Conservation (phyloP, 2,888 invertebrate species). For the Drosophila meridionalis region DNA sequence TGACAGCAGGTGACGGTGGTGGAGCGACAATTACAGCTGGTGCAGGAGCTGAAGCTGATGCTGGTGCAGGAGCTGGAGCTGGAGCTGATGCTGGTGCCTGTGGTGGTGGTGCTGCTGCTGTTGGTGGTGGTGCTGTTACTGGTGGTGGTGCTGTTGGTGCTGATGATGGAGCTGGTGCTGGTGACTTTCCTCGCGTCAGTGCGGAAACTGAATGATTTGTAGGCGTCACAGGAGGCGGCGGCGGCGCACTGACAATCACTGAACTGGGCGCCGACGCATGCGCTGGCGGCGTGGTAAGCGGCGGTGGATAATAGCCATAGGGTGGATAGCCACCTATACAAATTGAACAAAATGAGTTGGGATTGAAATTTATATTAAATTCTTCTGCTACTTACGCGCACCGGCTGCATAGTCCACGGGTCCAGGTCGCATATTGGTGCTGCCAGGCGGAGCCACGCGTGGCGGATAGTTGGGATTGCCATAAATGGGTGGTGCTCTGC, state of each 20-base stretch:
- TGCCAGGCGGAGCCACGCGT: conserved; percentile 74
- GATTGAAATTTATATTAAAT: neutral
- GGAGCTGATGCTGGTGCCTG: conserved; percentile 2
- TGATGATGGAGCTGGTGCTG: conserved; percentile 35
- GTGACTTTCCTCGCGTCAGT: conserved; percentile 67
- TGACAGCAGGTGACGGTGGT: conserved; percentile 22
- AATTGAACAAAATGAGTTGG: neutral
- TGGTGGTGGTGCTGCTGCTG: conserved; percentile 12
- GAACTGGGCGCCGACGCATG: conserved; percentile 70
- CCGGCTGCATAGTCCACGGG: conserved; percentile 77
- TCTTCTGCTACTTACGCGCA: conserved; percentile 72
- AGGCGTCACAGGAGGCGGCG: conserved; percentile 72
- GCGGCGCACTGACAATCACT: conserved; percentile 76
- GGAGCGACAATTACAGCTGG: conserved; percentile 14
- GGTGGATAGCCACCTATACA: conserved; percentile 73
- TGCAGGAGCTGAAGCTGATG: neutral
- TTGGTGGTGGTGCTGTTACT: conserved; percentile 19
- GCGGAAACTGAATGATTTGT: conserved; percentile 80
- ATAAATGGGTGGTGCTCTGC: conserved; percentile 81
- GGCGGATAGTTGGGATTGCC: conserved; percentile 83
- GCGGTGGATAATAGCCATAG: conserved; percentile 83
- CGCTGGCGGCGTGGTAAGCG: conserved; percentile 74
- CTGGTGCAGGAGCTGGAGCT: conserved; percentile 21
- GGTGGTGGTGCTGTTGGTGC: conserved; percentile 19
- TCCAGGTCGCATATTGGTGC: conserved; percentile 69